Base-by-base conservation (phyloP, 2,888 invertebrate species). In the Hydroisotoma schaefferi region DNA sequence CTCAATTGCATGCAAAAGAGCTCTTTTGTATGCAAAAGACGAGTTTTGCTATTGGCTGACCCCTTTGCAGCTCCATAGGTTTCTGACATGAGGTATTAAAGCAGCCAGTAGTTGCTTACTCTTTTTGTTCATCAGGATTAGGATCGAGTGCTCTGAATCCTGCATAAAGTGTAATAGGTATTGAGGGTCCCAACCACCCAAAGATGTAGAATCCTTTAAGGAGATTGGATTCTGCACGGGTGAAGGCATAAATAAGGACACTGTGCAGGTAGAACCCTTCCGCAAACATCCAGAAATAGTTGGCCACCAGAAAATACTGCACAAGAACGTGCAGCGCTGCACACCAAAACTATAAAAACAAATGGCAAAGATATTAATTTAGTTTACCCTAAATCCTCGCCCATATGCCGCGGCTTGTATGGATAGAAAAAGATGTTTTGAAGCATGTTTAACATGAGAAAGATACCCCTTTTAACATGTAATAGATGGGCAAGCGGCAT, bases 281-380 rank as follows among this genome's bases (percentile, higher is more conserved):
- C 79, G 92, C 92, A 74, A 95, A 83, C 94, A 94, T 95, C 95
- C 95, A 95, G 72, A 92, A 87, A 80, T 94, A 95, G 80, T 90
- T 94, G 74, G 91, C 90, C 64, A 94, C 83, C 70, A 94, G 83
- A 75, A 90, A 92, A 78, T 91, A 94, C 78, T 92, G 90, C 49
- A 92, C 83, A 47, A 88, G 77, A 33, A 90, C 85, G 80, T 93
- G 89, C 48, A 94, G 81, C 54, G 84, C 79, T 70, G 88, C 87
- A 77, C 95, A 95, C 81, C 87, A 86, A 10, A 83, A 77, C 84
- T 93, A 83, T 40, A 40, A 10, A 15, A 40, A n/a, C n/a, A n/a
- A n/a, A n/a, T n/a, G n/a, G n/a, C n/a, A n/a, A n/a, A n/a, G n/a
- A n/a, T n/a, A n/a, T n/a, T n/a, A n/a, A n/a, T n/a, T n/a, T n/a